A percentile compares a stretch with the other conserved stretches of the same genome.
phyloP scores from a whole-genome alignment of 2,797 vertebrate species.

The Bufotes viridis region DNA sequence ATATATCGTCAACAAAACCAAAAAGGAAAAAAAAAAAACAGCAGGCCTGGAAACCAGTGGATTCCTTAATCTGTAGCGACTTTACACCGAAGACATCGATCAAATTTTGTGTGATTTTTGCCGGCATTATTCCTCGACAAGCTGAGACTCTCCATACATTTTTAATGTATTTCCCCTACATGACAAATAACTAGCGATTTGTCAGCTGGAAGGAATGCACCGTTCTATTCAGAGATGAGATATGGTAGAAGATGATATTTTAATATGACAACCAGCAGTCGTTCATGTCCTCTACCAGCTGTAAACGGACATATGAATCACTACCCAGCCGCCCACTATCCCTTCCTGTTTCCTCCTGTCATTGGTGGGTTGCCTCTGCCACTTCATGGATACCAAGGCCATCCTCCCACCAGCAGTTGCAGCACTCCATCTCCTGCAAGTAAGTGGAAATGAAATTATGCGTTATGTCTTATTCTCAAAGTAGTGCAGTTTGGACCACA shows the following conservation, averaged over 20 bases:
- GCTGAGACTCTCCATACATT: conserved; percentile 27
- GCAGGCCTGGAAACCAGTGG: conserved; percentile 3
- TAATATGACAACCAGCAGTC: conserved; percentile 88
- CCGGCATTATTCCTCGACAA: conserved; percentile 61
- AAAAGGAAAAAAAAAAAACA: not conserved
- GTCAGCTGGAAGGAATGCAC: conserved; percentile 68
- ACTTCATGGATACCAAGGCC: conserved; percentile 82
- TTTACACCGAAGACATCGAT: conserved; percentile 32
- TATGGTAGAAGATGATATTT: conserved; percentile 70
- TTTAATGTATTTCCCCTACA: conserved; percentile 51
- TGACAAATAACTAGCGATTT: conserved; percentile 45
- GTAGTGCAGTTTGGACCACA: not conserved
- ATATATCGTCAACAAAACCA: conserved; percentile 9
- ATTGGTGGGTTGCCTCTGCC: conserved; percentile 87
- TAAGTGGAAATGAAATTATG: conserved; percentile 74
- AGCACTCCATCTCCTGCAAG: conserved; percentile 89
- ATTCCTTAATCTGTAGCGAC: conserved; percentile 20
- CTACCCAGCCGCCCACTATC: conserved; percentile 85
- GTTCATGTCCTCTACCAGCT: conserved; percentile 80
- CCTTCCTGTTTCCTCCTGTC: conserved; percentile 90
- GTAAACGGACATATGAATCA: conserved; percentile 91
- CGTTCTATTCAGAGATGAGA: conserved; percentile 43
- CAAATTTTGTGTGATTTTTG: conserved; percentile 59
- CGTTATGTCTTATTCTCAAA: too few species aligned
- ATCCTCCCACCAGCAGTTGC: conserved; percentile 84